Base-by-base conservation (phyloP, 1,140 invertebrate species). In the Drosophila nigrodunni region DNA sequence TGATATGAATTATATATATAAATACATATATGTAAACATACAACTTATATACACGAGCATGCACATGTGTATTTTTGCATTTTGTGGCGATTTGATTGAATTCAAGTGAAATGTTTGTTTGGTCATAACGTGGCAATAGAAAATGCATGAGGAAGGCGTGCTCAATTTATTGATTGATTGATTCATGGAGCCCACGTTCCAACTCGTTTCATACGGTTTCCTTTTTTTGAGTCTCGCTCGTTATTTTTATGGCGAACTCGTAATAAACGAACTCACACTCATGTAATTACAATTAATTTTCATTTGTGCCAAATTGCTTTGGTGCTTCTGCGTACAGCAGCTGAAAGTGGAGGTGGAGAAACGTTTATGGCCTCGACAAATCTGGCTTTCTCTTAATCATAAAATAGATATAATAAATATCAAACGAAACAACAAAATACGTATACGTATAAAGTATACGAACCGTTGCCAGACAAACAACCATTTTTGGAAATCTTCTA, bases 241-340 rank as follows among this genome's bases (percentile, higher is more conserved):
- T 66, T 52, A 58, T 30, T 57, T 78, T 76, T 61, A 72, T 57
- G 62, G 35, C 73, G 46, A 35, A 21, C 57, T 43, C 64, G 66
- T 47, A 65, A 71, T 69, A 70, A 71, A 78, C 30, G 43, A 61
- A 61, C 43, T 58, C 47, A 58, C 43, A 64, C 70, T 41, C 52
- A 60, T 77, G 69, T 79, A 67, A 77, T 77, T 79, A 62, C 77
- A 79, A 79, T 79, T 79, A 77, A 79, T 79, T 77, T 79, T 79
- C 74, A 78, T 78, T 78, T 78, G 50, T 35, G 21, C 30, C 65
- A 70, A 78, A 70, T 50, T 52, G 62, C 44, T 30, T 34, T 47
- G 41, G 18, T 46, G 13, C 37, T 35, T 13, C 1, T 0, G 34
- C 34, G 15, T 4, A 37, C 3, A 10, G 34, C 7, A 10, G 52